These are phyloP conservation scores for Bagarius yarrelli DNA, from an alignment of 2,113 vertebrate species.

Conservation along the genomic window DNA sequence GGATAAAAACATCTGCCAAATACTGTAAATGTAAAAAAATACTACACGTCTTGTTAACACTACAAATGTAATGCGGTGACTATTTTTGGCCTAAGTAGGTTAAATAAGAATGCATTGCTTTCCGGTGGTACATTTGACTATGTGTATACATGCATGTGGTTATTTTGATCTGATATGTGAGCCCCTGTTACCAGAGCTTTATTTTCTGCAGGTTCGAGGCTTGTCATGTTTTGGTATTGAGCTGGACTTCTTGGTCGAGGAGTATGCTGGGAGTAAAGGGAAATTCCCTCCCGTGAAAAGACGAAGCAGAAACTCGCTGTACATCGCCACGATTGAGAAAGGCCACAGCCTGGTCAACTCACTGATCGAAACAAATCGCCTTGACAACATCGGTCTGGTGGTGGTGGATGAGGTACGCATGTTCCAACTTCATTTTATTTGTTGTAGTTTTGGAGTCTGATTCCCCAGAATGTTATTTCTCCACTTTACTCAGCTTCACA, in stretches of 20 bases:
- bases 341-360: constrained; percentile 90
- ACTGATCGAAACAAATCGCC: constrained; percentile 80
- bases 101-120: not conserved
- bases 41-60: not conserved
- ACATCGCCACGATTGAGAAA: constrained; percentile 93
- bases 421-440: not conserved
- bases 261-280: constrained; percentile 95
- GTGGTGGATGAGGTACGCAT: constrained; percentile 89
- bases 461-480: not conserved
- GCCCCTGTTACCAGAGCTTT: not conserved
- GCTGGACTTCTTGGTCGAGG: constrained; percentile 91
- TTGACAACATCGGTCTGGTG: constrained; percentile 80
- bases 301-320: constrained; percentile 79
- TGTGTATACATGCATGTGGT: not conserved
- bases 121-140: not conserved
- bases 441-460: not conserved
- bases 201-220: constrained; percentile 76
- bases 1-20: no score
- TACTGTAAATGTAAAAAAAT: no score
- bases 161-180: not conserved
- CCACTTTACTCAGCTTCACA: constrained; percentile 79
- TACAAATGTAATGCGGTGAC: not conserved
- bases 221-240: constrained; percentile 87
- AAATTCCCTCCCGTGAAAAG: constrained; percentile 88
- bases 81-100: not conserved